phyloP scores from a whole-genome alignment of 2,888 invertebrate species.

The Pomacea canaliculata region DNA sequence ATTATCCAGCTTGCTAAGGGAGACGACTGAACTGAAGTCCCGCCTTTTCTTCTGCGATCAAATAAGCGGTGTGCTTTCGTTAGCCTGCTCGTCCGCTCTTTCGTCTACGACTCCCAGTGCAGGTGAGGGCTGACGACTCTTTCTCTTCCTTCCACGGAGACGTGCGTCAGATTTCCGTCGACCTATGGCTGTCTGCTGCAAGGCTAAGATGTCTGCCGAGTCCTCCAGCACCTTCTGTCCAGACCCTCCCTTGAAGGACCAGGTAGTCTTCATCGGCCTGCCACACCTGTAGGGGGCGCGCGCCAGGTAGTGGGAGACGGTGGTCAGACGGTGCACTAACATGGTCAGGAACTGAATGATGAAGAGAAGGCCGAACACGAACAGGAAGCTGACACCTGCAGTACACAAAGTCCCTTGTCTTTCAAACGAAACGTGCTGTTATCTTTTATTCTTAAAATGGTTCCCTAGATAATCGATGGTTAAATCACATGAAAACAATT shows the following conservation, averaged over 20 bases:
- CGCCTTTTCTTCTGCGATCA: no score
- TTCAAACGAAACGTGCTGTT: neutral
- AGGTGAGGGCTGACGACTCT: neutral
- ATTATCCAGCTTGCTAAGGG: no score
- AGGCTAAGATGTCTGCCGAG: slow-evolving; percentile 13
- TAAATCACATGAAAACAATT: no score
- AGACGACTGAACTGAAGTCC: no score
- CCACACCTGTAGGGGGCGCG: slow-evolving; percentile 50
- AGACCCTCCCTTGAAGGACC: slow-evolving; percentile 20
- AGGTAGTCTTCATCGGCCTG: slow-evolving; percentile 21
- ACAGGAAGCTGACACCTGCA: slow-evolving; percentile 54
- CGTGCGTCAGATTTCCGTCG: neutral
- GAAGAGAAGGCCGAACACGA: slow-evolving; percentile 56
- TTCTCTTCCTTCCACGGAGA: neutral
- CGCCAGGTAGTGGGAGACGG: slow-evolving; percentile 55
- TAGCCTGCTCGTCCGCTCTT: no score
- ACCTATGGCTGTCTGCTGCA: slow-evolving; percentile 1
- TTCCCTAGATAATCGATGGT: no score
- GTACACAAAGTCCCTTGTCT: neutral
- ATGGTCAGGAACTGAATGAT: slow-evolving; percentile 58
- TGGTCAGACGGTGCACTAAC: slow-evolving; percentile 54
- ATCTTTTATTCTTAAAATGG: no score
- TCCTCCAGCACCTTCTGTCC: neutral
- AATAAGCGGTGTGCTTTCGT: neutral
- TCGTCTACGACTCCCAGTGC: neutral